These are phyloP conservation scores for Squalus acanthias DNA, from an alignment of 2,797 vertebrate species.

Conservation along the genomic window DNA sequence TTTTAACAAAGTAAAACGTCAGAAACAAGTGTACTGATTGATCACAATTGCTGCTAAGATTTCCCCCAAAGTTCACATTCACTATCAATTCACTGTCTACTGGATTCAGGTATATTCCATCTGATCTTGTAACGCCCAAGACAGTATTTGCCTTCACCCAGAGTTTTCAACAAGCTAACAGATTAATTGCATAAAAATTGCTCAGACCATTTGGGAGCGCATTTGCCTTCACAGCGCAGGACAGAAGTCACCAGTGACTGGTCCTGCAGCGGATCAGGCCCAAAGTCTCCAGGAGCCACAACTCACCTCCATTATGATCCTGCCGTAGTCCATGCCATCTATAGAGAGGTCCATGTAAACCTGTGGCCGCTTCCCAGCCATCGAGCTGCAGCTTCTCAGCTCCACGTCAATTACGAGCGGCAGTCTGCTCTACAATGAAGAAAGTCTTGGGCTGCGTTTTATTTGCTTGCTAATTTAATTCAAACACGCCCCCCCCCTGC, in stretches of 20 bases:
- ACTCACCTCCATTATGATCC: conserved; percentile 80
- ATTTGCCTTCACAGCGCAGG: not conserved
- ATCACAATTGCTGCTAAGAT: too few relatives aligned
- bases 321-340: conserved; percentile 72
- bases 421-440: conserved; percentile 43
- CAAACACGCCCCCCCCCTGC: too few relatives aligned
- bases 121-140: too few relatives aligned
- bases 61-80: too few relatives aligned
- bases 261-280: too few relatives aligned
- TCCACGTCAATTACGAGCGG: not conserved
- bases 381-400: conserved; percentile 44
- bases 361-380: conserved; percentile 56
- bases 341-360: conserved; percentile 83
- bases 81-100: too few relatives aligned
- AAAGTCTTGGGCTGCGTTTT: not conserved
- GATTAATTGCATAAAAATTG: not conserved
- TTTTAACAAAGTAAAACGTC: too few relatives aligned
- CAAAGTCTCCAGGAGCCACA: not conserved
- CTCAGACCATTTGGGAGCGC: too few relatives aligned
- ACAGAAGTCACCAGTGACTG: not conserved
- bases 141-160: not conserved
- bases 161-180: too few relatives aligned
- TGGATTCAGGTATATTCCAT: too few relatives aligned
- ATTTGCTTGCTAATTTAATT: too few relatives aligned
- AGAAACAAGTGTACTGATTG: too few relatives aligned